These are phyloP conservation scores for Uloborus plumipes DNA, from an alignment of 2,888 invertebrate genomes.

Conservation along the genomic window DNA sequence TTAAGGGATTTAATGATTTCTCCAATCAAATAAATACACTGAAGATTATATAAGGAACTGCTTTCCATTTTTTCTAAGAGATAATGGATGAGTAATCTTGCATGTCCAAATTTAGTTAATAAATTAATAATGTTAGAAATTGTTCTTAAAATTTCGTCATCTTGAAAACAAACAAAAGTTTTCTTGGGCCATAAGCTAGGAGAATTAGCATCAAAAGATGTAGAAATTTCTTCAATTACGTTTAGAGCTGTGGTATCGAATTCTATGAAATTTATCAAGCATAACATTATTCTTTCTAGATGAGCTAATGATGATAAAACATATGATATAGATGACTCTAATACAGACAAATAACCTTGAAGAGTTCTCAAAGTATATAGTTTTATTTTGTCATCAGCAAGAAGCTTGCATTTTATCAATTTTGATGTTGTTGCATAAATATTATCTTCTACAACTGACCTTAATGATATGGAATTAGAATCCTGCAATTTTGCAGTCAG, in stretches of 20 bases:
- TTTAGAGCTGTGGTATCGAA: conserved; percentile 23
- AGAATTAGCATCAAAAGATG: conserved; percentile 1
- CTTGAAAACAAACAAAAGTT: conserved; percentile 34
- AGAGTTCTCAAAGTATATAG: conserved; percentile 28
- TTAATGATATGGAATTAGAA: conserved; percentile 14
- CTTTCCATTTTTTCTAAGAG: conserved; percentile 26
- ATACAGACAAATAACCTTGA: conserved; percentile 41
- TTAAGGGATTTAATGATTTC: conserved; percentile 30
- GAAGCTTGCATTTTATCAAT: conserved; percentile 31
- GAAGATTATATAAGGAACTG: conserved; percentile 19
- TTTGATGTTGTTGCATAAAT: conserved; percentile 19
- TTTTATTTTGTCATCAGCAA: conserved; percentile 30
- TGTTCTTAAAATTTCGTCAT: conserved; percentile 27
- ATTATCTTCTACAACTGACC: conserved; percentile 21
- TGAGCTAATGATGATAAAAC: conserved; percentile 13
- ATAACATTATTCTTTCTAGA: conserved; percentile 33
- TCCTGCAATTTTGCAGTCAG: conserved; percentile 8
- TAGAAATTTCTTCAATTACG: conserved; percentile 33
- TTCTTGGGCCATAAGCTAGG: conserved; percentile 31
- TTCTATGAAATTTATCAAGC: conserved; percentile 34
- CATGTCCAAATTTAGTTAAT: conserved; percentile 21
- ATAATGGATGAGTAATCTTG: conserved; percentile 31
- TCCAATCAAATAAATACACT: conserved; percentile 42
- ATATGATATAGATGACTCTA: conserved; percentile 12
- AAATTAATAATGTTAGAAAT: conserved; percentile 19